phyloP scores from a whole-genome alignment of 1,140 invertebrate genomes.

The Mylabris phalerata region DNA sequence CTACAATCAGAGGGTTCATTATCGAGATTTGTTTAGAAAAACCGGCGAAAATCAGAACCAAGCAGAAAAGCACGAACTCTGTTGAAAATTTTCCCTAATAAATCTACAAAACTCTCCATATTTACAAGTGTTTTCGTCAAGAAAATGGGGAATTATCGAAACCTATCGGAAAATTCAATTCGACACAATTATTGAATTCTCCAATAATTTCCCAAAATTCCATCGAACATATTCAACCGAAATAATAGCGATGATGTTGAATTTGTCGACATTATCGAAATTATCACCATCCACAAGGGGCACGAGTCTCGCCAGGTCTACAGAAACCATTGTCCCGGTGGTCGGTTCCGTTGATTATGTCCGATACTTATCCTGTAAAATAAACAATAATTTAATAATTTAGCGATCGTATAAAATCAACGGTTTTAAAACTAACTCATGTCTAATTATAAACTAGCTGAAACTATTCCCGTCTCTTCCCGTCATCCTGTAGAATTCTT shows the following conservation, averaged over 20 bases:
- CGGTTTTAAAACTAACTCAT: neutral
- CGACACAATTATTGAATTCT: conserved; percentile 13
- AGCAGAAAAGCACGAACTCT: neutral
- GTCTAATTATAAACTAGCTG: conserved; percentile 5
- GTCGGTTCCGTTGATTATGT: neutral
- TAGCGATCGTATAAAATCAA: neutral
- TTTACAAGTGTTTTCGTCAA: conserved; percentile 15
- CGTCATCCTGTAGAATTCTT: neutral
- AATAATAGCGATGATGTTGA: conserved; percentile 8
- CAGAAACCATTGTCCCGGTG: conserved; percentile 19
- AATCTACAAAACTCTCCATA: conserved; percentile 23
- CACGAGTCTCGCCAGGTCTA: conserved; percentile 23
- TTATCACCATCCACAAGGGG: conserved; percentile 5
- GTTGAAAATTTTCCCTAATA: neutral
- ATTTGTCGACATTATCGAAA: neutral
- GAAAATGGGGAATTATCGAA: conserved; percentile 1
- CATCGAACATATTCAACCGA: conserved; percentile 4
- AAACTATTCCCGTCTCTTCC: conserved; percentile 4
- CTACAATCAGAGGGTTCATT: conserved; percentile 21
- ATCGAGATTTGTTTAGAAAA: neutral
- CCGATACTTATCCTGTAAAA: conserved; percentile 3
- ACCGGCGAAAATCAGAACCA: neutral
- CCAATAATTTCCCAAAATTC: neutral
- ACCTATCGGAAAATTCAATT: conserved; percentile 1
- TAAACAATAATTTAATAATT: neutral